phyloP scores from a whole-genome alignment of 2,113 vertebrate genomes.

The Zeus faber region DNA sequence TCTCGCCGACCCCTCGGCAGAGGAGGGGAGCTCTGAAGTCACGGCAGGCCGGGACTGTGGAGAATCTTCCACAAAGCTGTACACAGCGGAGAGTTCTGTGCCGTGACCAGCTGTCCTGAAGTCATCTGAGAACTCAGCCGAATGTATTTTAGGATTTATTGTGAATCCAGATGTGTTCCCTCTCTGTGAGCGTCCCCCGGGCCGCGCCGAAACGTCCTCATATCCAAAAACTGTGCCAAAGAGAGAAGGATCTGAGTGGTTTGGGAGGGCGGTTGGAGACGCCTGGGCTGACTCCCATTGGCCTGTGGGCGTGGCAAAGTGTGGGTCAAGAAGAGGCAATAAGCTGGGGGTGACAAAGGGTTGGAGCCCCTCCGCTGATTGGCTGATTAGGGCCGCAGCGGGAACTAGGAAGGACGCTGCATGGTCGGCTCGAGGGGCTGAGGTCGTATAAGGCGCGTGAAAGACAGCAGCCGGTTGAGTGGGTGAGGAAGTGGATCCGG shows the following conservation, averaged over 20 bases:
- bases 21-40: neutral
- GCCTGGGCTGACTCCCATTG: neutral
- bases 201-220: neutral
- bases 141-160: neutral
- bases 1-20: neutral
- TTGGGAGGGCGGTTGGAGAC: neutral
- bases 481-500: slow-evolving; percentile 24
- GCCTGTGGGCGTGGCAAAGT: neutral
- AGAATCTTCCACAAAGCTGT: neutral
- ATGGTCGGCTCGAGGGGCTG: slow-evolving; percentile 2
- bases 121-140: neutral
- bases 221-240: neutral
- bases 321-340: neutral
- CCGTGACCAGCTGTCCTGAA: slow-evolving; percentile 1
- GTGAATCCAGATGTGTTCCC: neutral
- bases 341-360: slow-evolving; percentile 10
- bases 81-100: no score
- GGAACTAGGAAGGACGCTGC: slow-evolving; percentile 11
- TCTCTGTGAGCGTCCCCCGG: slow-evolving; percentile 4
- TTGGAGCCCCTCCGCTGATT: neutral
- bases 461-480: slow-evolving; percentile 30
- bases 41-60: neutral
- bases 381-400: neutral
- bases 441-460: slow-evolving; percentile 20
- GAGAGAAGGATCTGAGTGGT: neutral